phyloP scores from a whole-genome alignment of 2,888 invertebrate genomes.

The Epinotia ramella region DNA sequence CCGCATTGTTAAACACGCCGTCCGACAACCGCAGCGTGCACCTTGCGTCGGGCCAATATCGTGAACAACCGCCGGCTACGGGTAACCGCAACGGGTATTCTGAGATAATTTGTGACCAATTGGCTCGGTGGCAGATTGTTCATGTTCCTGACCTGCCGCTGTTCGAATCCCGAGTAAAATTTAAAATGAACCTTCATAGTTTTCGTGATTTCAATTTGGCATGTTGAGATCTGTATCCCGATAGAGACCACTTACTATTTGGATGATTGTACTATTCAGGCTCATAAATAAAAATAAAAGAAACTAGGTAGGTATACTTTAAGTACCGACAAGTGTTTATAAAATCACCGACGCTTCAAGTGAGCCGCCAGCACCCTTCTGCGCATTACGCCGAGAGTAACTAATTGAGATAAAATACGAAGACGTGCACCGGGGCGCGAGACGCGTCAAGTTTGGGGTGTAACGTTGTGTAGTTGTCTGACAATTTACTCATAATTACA shows the following conservation, averaged over 20 bases:
- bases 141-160: constrained; percentile 8
- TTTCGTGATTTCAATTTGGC: background rate
- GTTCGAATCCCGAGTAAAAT: background rate
- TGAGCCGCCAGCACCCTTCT: background rate
- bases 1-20: constrained; percentile 71
- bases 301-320: too few relatives aligned
- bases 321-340: too few relatives aligned
- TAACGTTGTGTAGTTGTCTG: background rate
- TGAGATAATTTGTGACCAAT: constrained; percentile 30
- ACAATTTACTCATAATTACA: background rate
- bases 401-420: constrained; percentile 3
- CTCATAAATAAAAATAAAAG: too few relatives aligned
- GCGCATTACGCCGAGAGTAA: background rate
- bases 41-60: constrained; percentile 52
- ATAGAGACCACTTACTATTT: too few relatives aligned
- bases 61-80: constrained; percentile 42
- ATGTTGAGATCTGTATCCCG: background rate
- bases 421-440: background rate
- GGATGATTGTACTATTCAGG: too few relatives aligned
- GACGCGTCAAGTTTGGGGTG: background rate
- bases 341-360: background rate
- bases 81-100: constrained; percentile 39
- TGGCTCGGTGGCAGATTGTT: constrained; percentile 23
- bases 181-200: background rate
- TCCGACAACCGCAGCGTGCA: constrained; percentile 58